Evolutionary conservation across 2,888 invertebrate genomes (phyloP).

Genomic region (Synergus japonicus): DNA sequence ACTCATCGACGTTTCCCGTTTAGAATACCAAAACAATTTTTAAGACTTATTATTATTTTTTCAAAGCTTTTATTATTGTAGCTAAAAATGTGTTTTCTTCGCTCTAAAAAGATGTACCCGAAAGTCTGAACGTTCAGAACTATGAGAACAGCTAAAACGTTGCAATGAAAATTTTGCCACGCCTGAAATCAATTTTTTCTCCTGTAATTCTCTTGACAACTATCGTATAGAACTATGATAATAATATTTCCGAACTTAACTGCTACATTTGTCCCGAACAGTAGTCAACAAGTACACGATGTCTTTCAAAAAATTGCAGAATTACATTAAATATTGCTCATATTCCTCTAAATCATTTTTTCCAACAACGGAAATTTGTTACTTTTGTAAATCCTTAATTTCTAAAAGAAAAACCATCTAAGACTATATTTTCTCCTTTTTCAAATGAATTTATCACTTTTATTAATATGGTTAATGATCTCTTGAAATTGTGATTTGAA

Average conservation of each 20-base stretch:
- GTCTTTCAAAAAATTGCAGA: slow-evolving; percentile 51
- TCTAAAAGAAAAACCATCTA: not conserved
- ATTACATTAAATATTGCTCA: not conserved
- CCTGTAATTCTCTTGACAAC: slow-evolving; percentile 55
- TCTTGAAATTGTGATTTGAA: slow-evolving; percentile 14
- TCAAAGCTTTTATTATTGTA: slow-evolving; percentile 16
- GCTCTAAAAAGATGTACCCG: no score
- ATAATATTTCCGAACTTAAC: slow-evolving; percentile 57
- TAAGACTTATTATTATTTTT: not conserved
- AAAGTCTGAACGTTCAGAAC: no score
- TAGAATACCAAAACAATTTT: slow-evolving; percentile 6
- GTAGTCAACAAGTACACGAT: slow-evolving; percentile 62
- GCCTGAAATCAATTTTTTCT: slow-evolving; percentile 42
- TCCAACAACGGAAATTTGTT: not conserved
- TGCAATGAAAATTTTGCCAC: slow-evolving; percentile 30
- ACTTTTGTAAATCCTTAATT: no score
- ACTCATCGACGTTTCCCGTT: not conserved
- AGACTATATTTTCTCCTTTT: not conserved
- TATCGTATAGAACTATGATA: slow-evolving; percentile 69
- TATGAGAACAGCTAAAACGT: not conserved
- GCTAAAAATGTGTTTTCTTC: not conserved
- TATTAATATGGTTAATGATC: not conserved
- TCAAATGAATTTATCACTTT: not conserved
- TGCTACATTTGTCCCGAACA: slow-evolving; percentile 58
- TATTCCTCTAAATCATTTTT: not conserved